Base-by-base conservation (phyloP, 2,113 vertebrate species). In the Elaphurus davidianus region DNA sequence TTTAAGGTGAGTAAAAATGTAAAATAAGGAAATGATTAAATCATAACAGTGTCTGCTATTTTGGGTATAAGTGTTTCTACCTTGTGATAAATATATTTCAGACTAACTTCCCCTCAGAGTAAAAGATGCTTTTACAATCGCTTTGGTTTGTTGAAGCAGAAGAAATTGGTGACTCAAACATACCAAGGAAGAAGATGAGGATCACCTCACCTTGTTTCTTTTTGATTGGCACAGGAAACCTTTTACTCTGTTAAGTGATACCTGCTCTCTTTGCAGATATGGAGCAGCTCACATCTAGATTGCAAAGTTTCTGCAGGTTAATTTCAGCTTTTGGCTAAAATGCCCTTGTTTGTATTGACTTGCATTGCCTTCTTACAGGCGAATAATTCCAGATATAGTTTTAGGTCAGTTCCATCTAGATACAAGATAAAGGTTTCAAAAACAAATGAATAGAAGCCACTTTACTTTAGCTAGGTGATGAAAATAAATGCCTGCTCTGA, bases 351-450 rank as follows among this genome's bases (percentile, higher is more conserved):
- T 83, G 82, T 79, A 93, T 86, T 91, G 95, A 95, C 86, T 96
- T 71, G n/a, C 16, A 28, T n/a, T 88, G 43, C 40, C 59, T 97
- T 90, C 59, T 91, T 93, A 76, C 64, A 96, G 76, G n/a, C 11
- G 50, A 95, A 78, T 93, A 96, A 95, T 94, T 92, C 85, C 64
- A 97, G 82, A 89, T 67, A 95, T 2, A 96, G 19, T 84, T 97
- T 97, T 78, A 97, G 82, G 76, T 85, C 54, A 62, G 76, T 93
- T 94, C 89, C 8, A 94, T 67, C 33, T 82, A 93, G 81, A 94
- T 57, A 82, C n/a, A 86, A 95, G 82, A 98, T 76, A 88, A 95
- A 79, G n/a, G 15, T 15, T 64, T 95, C 82, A 83, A 95, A 82
- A 92, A 74, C 47, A 91, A 97, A 86, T 55, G 94, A 74, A 82